These are phyloP conservation scores for Schizothorax lantsangensis DNA, from an alignment of 2,797 vertebrate genomes.

Conservation along the genomic window DNA sequence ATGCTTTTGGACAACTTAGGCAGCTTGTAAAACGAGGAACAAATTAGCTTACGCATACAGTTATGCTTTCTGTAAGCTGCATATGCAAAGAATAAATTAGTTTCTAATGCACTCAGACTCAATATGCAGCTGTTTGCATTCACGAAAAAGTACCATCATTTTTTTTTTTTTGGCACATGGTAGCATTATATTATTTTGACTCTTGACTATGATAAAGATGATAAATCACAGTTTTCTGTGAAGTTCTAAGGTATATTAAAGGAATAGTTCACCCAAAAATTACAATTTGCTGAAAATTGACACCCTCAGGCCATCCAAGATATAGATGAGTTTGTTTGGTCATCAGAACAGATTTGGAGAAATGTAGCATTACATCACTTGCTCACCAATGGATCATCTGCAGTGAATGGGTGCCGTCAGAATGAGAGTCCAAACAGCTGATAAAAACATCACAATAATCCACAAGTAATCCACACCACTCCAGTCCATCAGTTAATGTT, in stretches of 20 bases:
- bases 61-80: conserved; percentile 15
- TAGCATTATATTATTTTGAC: neutral
- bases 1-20: conserved; percentile 29
- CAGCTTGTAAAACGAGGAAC: conserved; percentile 29
- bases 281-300: neutral
- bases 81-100: neutral
- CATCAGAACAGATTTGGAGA: neutral
- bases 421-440: neutral
- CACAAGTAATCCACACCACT: neutral
- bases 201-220: neutral
- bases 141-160: neutral
- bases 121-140: neutral
- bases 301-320: too few relatives aligned
- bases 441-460: neutral
- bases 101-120: neutral
- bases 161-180: neutral
- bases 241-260: neutral
- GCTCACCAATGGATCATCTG: neutral
- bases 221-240: neutral
- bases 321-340: neutral
- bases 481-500: neutral
- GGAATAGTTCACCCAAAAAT: neutral
- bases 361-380: neutral
- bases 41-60: conserved; percentile 28
- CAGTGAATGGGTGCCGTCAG: neutral